Base-by-base conservation (phyloP, 2,888 invertebrate species). In the Neuroscelio doddi region DNA sequence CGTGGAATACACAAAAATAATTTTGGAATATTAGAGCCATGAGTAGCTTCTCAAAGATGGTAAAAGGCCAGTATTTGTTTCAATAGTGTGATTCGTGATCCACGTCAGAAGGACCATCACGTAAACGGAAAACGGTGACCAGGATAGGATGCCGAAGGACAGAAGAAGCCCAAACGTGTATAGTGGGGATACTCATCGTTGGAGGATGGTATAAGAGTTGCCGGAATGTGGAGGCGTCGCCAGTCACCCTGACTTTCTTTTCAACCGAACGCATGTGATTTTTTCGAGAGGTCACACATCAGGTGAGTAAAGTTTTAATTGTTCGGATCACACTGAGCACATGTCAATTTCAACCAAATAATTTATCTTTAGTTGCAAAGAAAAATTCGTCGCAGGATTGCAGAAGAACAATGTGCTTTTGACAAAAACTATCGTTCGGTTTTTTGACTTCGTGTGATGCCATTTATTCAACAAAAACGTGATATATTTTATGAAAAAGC, bases 231-330 rank as follows among this genome's bases (percentile, higher is more conserved):
- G 79, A 80, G 79, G 79, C 80, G 79, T 79, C 79, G 79, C 72
- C 83, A 84, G 84, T 84, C 81, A 81, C 80, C 81, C 81, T 82
- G 79, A 81, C 81, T 84, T 82, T 80, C 81, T 78, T 81, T 80
- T 75, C 73, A 75, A 75, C 71, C 75, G 66, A 74, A 69, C 75
- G 71, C 70, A 70, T 63, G 67, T 63, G 41, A 63, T 70, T 68
- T 64, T 68, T 66, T 53, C 57, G 49, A 61, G 53, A 58, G 62
- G 64, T 66, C 64, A 61, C 69, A 50, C 51, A 57, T 69, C 61
- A 61, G 69, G 65, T 69, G 69, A 69, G 66, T 66, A 66, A 51
- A 59, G 36, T 41, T 21, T 21, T 21, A 2, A 21, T 21, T 21
- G 21, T 3, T 21, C 3, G 5, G 5, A 21, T 21, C 5, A 21